Conservation (phyloP, 2,113 vertebrate species). For the Prietella phreatophila region DNA sequence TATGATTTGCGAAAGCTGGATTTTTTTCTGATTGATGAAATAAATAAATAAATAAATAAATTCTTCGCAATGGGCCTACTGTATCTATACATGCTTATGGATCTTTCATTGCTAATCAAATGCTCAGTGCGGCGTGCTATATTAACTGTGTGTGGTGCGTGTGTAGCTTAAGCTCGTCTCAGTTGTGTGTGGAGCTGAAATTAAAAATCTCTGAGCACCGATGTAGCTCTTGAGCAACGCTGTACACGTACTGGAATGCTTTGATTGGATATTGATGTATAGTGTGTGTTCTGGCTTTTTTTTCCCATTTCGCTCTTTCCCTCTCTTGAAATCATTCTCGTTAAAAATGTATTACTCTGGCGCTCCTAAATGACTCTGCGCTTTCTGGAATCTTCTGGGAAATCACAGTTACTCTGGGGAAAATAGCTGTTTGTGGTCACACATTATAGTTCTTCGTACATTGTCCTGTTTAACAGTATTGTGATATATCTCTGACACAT, state of each 20-base stretch:
- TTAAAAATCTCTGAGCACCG: background rate
- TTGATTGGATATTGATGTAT: slow-evolving; percentile 18
- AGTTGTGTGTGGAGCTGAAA: background rate
- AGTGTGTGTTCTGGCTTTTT: background rate
- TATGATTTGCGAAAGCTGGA: background rate
- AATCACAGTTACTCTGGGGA: slow-evolving; percentile 26
- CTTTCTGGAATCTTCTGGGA: slow-evolving; percentile 27
- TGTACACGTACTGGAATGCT: background rate
- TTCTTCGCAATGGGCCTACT: background rate
- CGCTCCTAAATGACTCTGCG: background rate
- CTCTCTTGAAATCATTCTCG: background rate
- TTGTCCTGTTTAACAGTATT: background rate
- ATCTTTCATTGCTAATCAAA: background rate
- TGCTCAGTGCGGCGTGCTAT: background rate
- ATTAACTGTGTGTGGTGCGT: background rate
- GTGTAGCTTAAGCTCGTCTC: background rate
- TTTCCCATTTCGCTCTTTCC: background rate
- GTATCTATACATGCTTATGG: background rate
- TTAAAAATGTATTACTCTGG: background rate
- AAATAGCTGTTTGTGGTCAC: background rate
- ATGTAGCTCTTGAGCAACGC: background rate
- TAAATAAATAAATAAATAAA: background rate
- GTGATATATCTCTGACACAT: background rate
- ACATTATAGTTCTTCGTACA: background rate
- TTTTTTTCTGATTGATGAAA: background rate